Evolutionary conservation across 1,140 invertebrate genomes (phyloP).

Genomic region (Pseudoatta argentina): DNA sequence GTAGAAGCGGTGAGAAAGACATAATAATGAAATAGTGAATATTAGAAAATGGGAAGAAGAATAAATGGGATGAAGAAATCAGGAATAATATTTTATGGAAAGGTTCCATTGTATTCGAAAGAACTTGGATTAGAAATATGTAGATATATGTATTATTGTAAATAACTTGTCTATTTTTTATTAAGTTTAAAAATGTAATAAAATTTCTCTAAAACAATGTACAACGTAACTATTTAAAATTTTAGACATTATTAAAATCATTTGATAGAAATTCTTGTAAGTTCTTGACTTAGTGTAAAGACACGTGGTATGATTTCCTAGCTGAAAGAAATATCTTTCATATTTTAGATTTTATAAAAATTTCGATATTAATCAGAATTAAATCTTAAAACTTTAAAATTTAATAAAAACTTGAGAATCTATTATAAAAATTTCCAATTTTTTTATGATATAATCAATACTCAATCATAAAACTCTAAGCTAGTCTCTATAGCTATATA

Average conservation of each 20-base stretch:
- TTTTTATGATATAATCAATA: too few species aligned
- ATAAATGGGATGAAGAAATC: not conserved
- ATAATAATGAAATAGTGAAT: not conserved
- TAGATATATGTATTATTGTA: conserved; percentile 1
- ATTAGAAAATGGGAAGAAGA: not conserved
- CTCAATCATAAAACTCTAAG: too few species aligned
- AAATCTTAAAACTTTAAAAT: too few species aligned
- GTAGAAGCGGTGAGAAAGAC: not conserved
- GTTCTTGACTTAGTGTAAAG: not conserved
- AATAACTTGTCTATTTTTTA: conserved; percentile 24
- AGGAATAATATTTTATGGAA: not conserved
- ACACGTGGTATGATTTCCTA: not conserved
- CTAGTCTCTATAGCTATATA: too few species aligned
- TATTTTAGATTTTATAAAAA: not conserved
- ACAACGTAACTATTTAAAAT: conserved; percentile 3
- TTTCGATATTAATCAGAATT: too few species aligned
- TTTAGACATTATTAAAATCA: not conserved
- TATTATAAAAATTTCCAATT: not conserved
- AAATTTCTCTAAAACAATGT: conserved; percentile 7
- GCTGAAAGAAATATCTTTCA: not conserved
- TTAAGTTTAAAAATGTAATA: conserved; percentile 23
- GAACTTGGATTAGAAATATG: conserved; percentile 8
- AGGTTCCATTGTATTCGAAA: not conserved
- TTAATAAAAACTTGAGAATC: too few species aligned
- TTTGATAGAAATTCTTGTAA: not conserved